Evolutionary conservation across 2,113 vertebrate genomes (phyloP).

Genomic region (Erythrocercus mccallii): DNA sequence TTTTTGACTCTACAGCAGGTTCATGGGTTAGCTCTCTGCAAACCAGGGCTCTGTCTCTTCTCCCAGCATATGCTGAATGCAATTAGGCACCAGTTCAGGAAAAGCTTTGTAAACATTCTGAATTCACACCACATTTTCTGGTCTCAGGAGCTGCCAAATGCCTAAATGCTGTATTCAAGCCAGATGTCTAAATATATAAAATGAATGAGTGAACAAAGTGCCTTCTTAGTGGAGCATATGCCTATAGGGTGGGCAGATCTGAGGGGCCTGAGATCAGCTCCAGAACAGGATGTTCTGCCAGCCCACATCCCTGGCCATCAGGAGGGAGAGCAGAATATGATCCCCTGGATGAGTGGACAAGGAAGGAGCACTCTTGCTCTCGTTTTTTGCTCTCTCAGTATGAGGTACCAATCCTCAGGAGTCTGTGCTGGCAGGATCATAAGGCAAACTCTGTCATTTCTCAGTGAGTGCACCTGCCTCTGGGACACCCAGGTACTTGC

Average conservation of each 20-base stretch:
- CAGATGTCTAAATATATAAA: constrained; percentile 63
- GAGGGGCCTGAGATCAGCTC: neutral
- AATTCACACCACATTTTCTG: constrained; percentile 44
- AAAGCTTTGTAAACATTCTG: constrained; percentile 61
- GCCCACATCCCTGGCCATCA: neutral
- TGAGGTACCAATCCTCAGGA: neutral
- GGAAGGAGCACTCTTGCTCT: neutral
- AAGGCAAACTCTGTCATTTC: neutral
- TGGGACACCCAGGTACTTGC: neutral
- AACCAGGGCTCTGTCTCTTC: constrained; percentile 12
- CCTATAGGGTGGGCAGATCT: neutral
- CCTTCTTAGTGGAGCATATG: constrained; percentile 16
- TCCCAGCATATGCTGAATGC: constrained; percentile 54
- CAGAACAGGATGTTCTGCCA: constrained; percentile 18
- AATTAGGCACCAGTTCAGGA: constrained; percentile 61
- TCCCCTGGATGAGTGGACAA: neutral
- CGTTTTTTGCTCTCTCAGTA: neutral
- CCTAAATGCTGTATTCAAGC: constrained; percentile 13
- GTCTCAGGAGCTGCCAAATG: constrained; percentile 42
- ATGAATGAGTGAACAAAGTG: constrained; percentile 45
- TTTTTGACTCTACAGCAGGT: neutral
- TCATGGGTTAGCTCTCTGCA: neutral
- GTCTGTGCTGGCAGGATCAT: neutral
- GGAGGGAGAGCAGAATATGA: neutral
- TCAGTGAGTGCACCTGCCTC: neutral